These are phyloP conservation scores for Mirounga angustirostris DNA, from an alignment of 2,113 vertebrate genomes.

Conservation along the genomic window DNA sequence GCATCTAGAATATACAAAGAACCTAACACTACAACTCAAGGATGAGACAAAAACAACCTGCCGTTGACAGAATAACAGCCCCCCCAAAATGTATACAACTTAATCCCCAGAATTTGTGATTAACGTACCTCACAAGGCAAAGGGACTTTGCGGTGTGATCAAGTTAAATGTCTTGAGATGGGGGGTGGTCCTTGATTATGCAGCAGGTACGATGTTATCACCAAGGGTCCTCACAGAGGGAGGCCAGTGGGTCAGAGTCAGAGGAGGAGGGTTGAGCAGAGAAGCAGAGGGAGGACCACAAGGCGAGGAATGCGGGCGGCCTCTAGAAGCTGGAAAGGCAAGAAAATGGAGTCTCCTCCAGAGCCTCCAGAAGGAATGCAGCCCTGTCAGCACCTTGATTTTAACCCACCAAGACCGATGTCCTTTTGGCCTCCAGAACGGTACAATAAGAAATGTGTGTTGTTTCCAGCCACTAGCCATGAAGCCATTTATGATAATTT, in stretches of 20 bases:
- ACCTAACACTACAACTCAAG: not conserved
- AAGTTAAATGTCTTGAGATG: not conserved
- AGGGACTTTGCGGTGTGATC: rapidly evolving
- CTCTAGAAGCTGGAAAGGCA: no score
- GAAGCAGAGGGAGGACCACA: rapidly evolving
- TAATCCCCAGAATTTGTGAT: no score
- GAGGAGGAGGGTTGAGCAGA: not conserved
- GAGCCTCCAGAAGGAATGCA: rapidly evolving
- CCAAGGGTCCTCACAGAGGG: not conserved
- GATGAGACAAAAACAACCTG: rapidly evolving
- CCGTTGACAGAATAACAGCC: no score
- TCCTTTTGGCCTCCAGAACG: not conserved
- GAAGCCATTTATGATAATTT: rapidly evolving
- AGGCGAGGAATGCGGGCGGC: not conserved
- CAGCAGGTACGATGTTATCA: not conserved
- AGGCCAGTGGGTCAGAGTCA: no score
- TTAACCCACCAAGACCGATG: not conserved
- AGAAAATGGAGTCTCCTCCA: no score
- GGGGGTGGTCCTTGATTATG: no score
- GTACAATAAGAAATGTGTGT: rapidly evolving
- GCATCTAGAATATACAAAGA: not conserved
- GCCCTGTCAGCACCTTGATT: not conserved
- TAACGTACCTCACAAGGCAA: rapidly evolving
- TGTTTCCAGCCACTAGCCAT: not conserved
- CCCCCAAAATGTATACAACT: rapidly evolving